Conservation (phyloP, 2,888 invertebrate genomes). For the Ichneumon xanthorius region DNA sequence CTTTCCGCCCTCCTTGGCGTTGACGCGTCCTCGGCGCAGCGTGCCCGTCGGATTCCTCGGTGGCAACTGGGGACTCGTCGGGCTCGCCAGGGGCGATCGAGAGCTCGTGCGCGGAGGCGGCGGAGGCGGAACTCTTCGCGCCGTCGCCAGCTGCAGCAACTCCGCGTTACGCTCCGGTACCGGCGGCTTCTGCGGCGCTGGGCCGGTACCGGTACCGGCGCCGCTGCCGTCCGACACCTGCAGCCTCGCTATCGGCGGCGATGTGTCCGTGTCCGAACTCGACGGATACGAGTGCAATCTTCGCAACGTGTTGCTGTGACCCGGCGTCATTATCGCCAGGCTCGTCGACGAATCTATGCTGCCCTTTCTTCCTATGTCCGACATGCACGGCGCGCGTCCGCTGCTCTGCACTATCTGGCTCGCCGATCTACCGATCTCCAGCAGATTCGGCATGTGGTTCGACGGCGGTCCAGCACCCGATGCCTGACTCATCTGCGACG, state of each 20-base stretch:
- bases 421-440: conserved; percentile 71
- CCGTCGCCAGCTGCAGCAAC: conserved; percentile 89
- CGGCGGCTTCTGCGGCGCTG: conserved; percentile 88
- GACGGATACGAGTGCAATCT: conserved; percentile 94
- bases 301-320: conserved; percentile 86
- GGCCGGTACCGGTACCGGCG: conserved; percentile 84
- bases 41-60: conserved; percentile 86
- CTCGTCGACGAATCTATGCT: conserved; percentile 86
- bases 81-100: conserved; percentile 94
- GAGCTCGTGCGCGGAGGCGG: conserved; percentile 96
- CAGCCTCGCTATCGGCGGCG: conserved; percentile 90
- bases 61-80: conserved; percentile 90
- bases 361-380: conserved; percentile 86
- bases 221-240: conserved; percentile 77
- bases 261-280: conserved; percentile 93
- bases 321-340: conserved; percentile 79
- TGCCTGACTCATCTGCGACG: conserved; percentile 80
- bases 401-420: conserved; percentile 69
- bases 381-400: conserved; percentile 84
- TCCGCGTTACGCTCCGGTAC: conserved; percentile 93
- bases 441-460: conserved; percentile 69
- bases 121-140: conserved; percentile 94
- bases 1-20: conserved; percentile 80
- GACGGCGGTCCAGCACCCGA: conserved; percentile 62
- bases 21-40: conserved; percentile 81